Conservation (phyloP, 1,140 invertebrate species). For the Drosophila rhopaloa region DNA sequence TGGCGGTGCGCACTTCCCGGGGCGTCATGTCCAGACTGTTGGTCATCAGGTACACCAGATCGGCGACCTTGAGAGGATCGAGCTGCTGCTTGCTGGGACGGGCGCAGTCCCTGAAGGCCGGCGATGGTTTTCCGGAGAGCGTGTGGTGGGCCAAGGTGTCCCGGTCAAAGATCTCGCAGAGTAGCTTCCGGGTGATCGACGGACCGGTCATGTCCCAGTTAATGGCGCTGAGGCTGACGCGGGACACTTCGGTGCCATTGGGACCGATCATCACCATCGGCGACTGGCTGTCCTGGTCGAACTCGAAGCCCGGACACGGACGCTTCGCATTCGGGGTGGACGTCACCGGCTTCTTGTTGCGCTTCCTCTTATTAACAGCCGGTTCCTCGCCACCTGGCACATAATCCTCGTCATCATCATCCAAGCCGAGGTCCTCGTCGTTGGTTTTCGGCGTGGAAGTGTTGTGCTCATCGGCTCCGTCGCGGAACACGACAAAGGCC, state of each 20-base stretch:
- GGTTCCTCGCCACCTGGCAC: conserved; percentile 29
- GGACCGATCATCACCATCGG: conserved; percentile 70
- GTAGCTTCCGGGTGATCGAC: conserved; percentile 81
- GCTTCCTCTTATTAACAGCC: conserved; percentile 50
- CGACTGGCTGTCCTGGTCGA: conserved; percentile 43
- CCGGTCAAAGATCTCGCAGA: conserved; percentile 79
- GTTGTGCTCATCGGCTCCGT: conserved; percentile 54
- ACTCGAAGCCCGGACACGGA: conserved; percentile 45
- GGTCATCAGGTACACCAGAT: conserved; percentile 83
- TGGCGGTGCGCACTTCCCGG: conserved; percentile 83
- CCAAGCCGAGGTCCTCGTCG: conserved; percentile 35
- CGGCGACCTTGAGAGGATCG: conserved; percentile 76
- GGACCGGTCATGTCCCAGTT: conserved; percentile 78
- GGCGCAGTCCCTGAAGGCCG: conserved; percentile 71
- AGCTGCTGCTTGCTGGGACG: conserved; percentile 76
- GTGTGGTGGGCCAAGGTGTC: conserved; percentile 79
- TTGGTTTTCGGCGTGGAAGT: conserved; percentile 63
- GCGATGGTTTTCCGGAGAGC: conserved; percentile 84
- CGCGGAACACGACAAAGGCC: conserved; percentile 39
- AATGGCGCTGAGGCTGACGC: conserved; percentile 50
- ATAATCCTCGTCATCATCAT: conserved; percentile 63
- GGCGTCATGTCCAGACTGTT: conserved; percentile 62
- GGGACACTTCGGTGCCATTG: conserved; percentile 71
- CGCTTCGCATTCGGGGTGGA: conserved; percentile 46
- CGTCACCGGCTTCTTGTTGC: conserved; percentile 27